phyloP scores from a whole-genome alignment of 2,888 invertebrate genomes.

The Athripsodes cinereus region DNA sequence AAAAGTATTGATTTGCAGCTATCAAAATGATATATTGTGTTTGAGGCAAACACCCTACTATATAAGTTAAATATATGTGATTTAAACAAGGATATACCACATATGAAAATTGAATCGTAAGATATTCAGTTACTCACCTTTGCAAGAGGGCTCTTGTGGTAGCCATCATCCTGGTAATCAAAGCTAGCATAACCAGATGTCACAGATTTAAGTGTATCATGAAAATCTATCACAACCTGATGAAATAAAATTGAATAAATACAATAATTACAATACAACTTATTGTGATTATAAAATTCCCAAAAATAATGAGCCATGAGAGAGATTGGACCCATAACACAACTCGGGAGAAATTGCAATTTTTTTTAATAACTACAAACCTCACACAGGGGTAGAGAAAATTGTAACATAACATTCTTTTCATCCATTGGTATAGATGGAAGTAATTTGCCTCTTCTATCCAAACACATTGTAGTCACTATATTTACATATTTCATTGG shows the following conservation, averaged over 20 bases:
- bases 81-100: too few species aligned
- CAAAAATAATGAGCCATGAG: neutral
- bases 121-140: too few species aligned
- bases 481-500: slow-evolving; percentile 69
- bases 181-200: slow-evolving; percentile 95
- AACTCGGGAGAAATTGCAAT: too few species aligned
- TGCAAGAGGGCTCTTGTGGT: slow-evolving; percentile 67
- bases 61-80: too few species aligned
- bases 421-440: slow-evolving; percentile 76
- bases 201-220: slow-evolving; percentile 81
- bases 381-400: slow-evolving; percentile 84
- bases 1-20: too few species aligned
- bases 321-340: neutral
- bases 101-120: too few species aligned
- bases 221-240: slow-evolving; percentile 84
- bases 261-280: too few species aligned
- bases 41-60: too few species aligned
- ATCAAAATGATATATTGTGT: too few species aligned
- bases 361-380: slow-evolving; percentile 13
- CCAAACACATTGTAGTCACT: slow-evolving; percentile 66
- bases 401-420: slow-evolving; percentile 73
- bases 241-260: slow-evolving; percentile 7
- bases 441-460: slow-evolving; percentile 59
- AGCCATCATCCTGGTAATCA: slow-evolving; percentile 87
- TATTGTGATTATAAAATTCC: neutral